Evolutionary conservation across 1,140 invertebrate genomes (phyloP).

Genomic region (Leptinotarsa texana): DNA sequence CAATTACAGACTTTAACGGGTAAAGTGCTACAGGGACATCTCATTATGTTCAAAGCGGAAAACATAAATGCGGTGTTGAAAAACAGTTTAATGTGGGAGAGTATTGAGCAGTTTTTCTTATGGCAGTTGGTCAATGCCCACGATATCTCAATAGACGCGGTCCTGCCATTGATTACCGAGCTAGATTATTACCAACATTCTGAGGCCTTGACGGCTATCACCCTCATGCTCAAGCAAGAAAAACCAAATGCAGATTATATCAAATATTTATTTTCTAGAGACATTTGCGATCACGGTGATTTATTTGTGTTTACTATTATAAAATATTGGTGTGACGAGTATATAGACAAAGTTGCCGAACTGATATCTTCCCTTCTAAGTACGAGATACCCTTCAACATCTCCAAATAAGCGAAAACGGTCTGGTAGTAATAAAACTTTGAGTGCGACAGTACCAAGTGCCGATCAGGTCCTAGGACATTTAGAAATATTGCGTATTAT

Average conservation of each 20-base stretch:
- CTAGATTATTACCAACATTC: constrained; percentile 86
- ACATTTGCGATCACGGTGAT: constrained; percentile 72
- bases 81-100: constrained; percentile 91
- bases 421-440: constrained; percentile 56
- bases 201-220: constrained; percentile 88
- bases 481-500: constrained; percentile 86
- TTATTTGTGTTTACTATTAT: constrained; percentile 86
- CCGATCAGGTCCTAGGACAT: constrained; percentile 86
- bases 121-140: constrained; percentile 95
- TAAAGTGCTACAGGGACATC: constrained; percentile 85
- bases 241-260: constrained; percentile 85
- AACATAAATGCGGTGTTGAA: constrained; percentile 72
- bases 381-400: constrained; percentile 79
- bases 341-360: constrained; percentile 87
- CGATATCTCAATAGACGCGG: constrained; percentile 86
- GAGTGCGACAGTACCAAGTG: constrained; percentile 61
- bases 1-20: constrained; percentile 90
- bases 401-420: constrained; percentile 89
- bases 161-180: constrained; percentile 87
- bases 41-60: constrained; percentile 79
- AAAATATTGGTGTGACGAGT: constrained; percentile 90
- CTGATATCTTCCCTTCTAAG: constrained; percentile 76
- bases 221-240: constrained; percentile 90
- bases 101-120: constrained; percentile 93
- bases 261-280: constrained; percentile 79